A percentile compares a stretch with the other conserved stretches of the same genome.
phyloP scores from a whole-genome alignment of 2,888 invertebrate species.

The Neoaliturus tenellus region DNA sequence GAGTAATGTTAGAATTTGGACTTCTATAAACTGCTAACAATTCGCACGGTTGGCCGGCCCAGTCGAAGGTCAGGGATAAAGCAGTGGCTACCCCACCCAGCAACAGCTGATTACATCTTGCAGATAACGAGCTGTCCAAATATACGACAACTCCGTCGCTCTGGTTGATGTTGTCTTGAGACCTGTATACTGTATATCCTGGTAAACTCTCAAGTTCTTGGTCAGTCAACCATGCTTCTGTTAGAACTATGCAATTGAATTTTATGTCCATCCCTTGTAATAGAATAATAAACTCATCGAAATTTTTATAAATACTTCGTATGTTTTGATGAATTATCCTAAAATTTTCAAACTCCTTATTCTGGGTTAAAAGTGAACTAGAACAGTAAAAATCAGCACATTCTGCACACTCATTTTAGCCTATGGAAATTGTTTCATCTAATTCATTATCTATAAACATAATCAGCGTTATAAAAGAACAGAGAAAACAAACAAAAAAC shows the following conservation, averaged over 20 bases:
- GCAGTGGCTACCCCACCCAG: neutral
- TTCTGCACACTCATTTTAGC: too few species aligned
- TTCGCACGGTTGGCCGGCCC: neutral
- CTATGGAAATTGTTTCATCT: too few species aligned
- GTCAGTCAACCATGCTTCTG: neutral
- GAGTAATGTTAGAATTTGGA: neutral
- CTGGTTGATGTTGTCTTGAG: neutral
- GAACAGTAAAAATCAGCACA: too few species aligned
- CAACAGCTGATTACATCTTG: neutral
- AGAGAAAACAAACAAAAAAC: too few species aligned
- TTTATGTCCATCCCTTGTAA: neutral
- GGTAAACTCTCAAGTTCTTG: neutral
- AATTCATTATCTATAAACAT: too few species aligned
- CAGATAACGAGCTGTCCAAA: neutral
- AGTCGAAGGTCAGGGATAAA: neutral
- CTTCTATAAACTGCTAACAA: neutral
- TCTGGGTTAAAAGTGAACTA: too few species aligned
- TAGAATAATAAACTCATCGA: neutral
- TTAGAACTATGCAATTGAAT: constrained; percentile 1
- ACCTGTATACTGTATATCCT: neutral
- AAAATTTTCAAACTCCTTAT: too few species aligned
- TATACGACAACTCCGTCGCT: neutral
- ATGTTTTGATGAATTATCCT: too few species aligned
- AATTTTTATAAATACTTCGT: too few species aligned
- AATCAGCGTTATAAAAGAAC: too few species aligned